Base-by-base conservation (phyloP, 2,888 invertebrate species). In the Pomacea canaliculata region DNA sequence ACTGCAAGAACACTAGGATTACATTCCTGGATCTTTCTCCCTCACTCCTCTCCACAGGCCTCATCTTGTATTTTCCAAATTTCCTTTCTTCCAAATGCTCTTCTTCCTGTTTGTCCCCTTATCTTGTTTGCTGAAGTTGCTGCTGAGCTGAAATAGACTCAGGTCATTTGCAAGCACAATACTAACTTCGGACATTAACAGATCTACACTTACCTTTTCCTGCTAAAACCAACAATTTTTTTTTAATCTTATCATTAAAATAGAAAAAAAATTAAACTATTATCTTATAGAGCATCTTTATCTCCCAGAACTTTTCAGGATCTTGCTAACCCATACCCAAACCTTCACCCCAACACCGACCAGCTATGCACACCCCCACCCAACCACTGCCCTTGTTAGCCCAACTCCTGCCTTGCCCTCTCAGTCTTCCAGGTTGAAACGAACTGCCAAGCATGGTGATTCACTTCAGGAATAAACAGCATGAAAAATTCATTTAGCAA, bases 1-100 rank as follows among this genome's bases (percentile, higher is more conserved):
- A 81, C 80, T 80, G 76, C 75, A 79, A 79, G 73, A 81, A 79
- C 59, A 76, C 70, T 65, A 76, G 69, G 63, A 70, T 79, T 75
- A 79, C 72, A 76, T 67, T 37, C 37, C 48, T 69, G 62, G 19
- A 56, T 68, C 68, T 46, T n/a, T 66, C 27, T 66, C 66, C 27
- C 19, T 46, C 48, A 23, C 37, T 46, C 19, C 18, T 68, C 68
- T 68, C 68, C 68, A 27, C 37, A 46, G 48, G 37, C 62, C 27
- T 48, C 48, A 27, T 68, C 48, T 46, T 68, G 18, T 37, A 27
- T 16, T 13, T 68, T 27, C 68, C 68, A 68, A 46, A 46, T 4
- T 68, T 16, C 19, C 37, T 27, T 68, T 37, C 23, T 37, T 69
- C 69, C 62, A 16, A 13, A 60, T 62, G 16, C 60, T 66, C 37